Percentiles rank a stretch among this genome's conserved stretches.
Evolutionary conservation across 2,888 invertebrate genomes (phyloP).

Genomic region (Lasioglossum zephyrum): DNA sequence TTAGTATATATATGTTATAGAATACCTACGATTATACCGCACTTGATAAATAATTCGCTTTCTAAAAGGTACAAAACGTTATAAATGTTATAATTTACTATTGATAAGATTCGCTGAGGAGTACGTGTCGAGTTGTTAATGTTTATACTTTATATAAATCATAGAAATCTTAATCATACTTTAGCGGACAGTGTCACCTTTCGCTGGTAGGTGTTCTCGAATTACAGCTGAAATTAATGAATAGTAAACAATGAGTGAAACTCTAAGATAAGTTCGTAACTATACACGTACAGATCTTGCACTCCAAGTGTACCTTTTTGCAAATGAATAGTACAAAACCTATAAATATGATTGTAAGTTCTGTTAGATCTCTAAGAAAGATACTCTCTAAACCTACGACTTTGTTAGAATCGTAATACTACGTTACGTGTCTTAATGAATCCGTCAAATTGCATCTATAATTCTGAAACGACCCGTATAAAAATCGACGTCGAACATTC

Average conservation of each 20-base stretch:
- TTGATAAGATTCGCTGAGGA: neutral
- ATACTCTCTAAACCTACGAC: neutral
- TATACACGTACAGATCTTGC: neutral
- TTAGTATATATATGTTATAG: slow-evolving; percentile 8
- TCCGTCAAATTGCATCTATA: neutral
- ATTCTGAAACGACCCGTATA: slow-evolving; percentile 11
- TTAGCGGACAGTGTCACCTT: neutral
- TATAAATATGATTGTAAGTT: neutral
- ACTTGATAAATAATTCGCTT: slow-evolving; percentile 41
- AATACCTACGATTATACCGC: slow-evolving; percentile 17
- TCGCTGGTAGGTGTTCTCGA: neutral
- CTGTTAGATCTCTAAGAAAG: neutral
- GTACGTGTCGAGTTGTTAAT: neutral
- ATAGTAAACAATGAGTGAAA: neutral
- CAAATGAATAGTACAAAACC: too few species aligned
- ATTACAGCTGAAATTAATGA: neutral
- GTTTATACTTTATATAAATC: neutral
- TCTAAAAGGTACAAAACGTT: slow-evolving; percentile 27
- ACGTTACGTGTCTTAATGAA: neutral
- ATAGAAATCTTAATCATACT: neutral
- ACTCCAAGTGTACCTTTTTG: too few species aligned
- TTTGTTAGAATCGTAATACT: neutral
- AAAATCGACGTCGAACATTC: slow-evolving; percentile 25
- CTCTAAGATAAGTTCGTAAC: neutral
- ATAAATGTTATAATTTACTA: slow-evolving; percentile 38